Evolutionary conservation across 2,888 invertebrate genomes (phyloP).

Genomic region (Drosophila nr. medialis): DNA sequence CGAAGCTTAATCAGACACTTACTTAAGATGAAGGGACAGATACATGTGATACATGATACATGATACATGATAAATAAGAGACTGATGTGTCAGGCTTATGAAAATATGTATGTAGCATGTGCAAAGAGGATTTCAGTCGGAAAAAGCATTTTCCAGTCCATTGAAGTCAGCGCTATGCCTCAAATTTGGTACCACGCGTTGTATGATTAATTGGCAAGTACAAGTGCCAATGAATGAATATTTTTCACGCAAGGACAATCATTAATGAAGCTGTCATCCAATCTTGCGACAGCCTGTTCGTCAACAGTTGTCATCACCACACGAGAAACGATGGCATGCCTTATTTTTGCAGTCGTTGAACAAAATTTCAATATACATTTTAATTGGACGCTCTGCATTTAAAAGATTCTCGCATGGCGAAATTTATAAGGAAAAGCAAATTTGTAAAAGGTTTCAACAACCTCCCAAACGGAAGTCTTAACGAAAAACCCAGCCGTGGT

Average conservation of each 20-base stretch:
- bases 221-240: slow-evolving; percentile 26
- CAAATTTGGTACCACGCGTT: slow-evolving; percentile 14
- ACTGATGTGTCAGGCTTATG: not conserved
- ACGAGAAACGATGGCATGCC: slow-evolving; percentile 1
- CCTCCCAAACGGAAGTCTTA: slow-evolving; percentile 67
- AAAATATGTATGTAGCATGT: not conserved
- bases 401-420: slow-evolving; percentile 14
- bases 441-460: slow-evolving; percentile 45
- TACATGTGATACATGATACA: too few species aligned
- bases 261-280: slow-evolving; percentile 29
- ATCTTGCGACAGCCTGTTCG: slow-evolving; percentile 2
- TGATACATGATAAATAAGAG: too few species aligned
- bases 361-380: slow-evolving; percentile 50
- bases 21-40: not conserved
- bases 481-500: slow-evolving; percentile 52
- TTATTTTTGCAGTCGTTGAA: slow-evolving; percentile 18
- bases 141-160: slow-evolving; percentile 2
- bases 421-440: slow-evolving; percentile 48
- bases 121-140: not conserved
- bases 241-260: slow-evolving; percentile 16
- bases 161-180: not conserved
- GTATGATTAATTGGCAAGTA: slow-evolving; percentile 48
- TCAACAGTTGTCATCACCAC: not conserved
- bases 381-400: slow-evolving; percentile 51
- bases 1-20: slow-evolving; percentile 13